A percentile compares a stretch with the other conserved stretches of the same genome.
phyloP scores from a whole-genome alignment of 2,113 vertebrate species.

The Eulacestoma nigropectus region DNA sequence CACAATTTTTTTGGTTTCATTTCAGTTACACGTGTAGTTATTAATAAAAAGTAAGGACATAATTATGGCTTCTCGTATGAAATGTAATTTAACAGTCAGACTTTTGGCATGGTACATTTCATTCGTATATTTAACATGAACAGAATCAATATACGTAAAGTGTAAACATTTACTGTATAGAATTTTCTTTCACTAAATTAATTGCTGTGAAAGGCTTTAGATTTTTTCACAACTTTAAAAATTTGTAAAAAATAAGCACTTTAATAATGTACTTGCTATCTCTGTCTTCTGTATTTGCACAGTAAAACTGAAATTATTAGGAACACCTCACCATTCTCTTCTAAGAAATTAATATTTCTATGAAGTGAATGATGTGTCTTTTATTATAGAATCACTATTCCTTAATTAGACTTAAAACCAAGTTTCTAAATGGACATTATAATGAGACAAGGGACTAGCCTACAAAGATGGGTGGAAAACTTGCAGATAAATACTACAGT shows the following conservation, averaged over 20 bases:
- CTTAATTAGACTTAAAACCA: not conserved
- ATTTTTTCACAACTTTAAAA: not conserved
- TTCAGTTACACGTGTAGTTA: not conserved
- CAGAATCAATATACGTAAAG: not conserved
- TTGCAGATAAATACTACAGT: not conserved
- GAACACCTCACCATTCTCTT: not conserved
- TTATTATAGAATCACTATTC: not conserved
- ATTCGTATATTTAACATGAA: not conserved
- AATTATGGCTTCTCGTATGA: not conserved
- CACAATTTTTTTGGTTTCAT: not conserved
- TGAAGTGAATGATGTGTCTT: not conserved
- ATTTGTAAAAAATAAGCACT: not conserved
- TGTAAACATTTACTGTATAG: not conserved
- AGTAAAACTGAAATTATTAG: not conserved
- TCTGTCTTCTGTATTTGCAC: not conserved
- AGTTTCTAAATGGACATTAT: not conserved
- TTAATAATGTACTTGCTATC: not conserved
- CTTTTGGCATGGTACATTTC: not conserved
- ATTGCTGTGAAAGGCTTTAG: not conserved
- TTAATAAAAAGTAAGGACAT: not conserved
- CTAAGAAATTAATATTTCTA: not conserved
- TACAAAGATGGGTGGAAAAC: not conserved
- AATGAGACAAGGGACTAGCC: not conserved
- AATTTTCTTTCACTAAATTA: not conserved
- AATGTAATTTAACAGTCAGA: not conserved